Evolutionary conservation across 2,888 invertebrate genomes (phyloP).

Genomic region (Epirrita christyi): DNA sequence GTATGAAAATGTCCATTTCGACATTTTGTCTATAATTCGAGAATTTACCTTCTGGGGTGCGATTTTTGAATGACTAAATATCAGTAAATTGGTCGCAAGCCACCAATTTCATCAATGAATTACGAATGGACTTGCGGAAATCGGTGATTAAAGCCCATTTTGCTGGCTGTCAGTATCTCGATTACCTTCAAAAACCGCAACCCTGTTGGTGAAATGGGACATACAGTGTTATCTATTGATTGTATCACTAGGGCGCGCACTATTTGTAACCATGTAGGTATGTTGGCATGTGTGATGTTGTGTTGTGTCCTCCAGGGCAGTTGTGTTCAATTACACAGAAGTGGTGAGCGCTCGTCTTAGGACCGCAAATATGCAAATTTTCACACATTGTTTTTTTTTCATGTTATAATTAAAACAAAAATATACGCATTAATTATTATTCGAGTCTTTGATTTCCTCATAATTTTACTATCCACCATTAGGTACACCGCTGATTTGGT

Average conservation of each 20-base stretch:
- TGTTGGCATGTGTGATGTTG: constrained; percentile 61
- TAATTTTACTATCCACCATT: too few species aligned
- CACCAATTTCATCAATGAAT: too few species aligned
- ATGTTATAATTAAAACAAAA: constrained; percentile 80
- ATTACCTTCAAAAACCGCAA: too few species aligned
- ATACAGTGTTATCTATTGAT: constrained; percentile 32
- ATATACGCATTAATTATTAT: constrained; percentile 75
- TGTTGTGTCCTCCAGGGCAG: constrained; percentile 61
- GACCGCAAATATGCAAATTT: constrained; percentile 75
- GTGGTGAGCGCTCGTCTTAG: constrained; percentile 61
- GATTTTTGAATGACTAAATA: too few species aligned
- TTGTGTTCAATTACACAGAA: constrained; percentile 60
- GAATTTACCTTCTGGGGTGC: too few species aligned
- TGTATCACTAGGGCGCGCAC: constrained; percentile 42
- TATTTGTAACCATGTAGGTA: constrained; percentile 57
- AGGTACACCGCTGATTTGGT: too few species aligned
- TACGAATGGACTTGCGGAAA: too few species aligned
- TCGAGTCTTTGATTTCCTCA: constrained; percentile 32
- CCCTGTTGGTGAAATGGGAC: constrained; percentile 17
- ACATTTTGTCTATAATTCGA: too few species aligned
- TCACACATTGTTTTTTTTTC: constrained; percentile 76
- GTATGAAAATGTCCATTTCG: too few species aligned
- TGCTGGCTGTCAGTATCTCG: too few species aligned
- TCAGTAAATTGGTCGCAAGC: too few species aligned
- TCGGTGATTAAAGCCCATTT: too few species aligned